Evolutionary conservation across 2,797 vertebrate species (phyloP).

Genomic region (Periophthalmus magnuspinnatus): DNA sequence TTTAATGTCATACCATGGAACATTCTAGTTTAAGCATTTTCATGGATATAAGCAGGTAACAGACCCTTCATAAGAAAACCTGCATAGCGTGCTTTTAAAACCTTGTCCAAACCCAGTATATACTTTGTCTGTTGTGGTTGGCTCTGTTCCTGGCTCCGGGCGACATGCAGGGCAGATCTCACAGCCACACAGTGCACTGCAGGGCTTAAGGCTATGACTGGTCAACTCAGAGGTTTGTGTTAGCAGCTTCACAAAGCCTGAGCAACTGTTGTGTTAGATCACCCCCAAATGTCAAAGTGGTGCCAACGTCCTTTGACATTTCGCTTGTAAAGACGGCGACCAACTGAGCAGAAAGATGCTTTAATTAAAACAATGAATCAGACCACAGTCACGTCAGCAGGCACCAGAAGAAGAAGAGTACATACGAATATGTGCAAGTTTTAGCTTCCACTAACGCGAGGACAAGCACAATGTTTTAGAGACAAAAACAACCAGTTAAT

Average conservation of each 20-base stretch:
- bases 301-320: slow-evolving; percentile 13
- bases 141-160: slow-evolving; percentile 27
- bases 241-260: not conserved
- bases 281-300: slow-evolving; percentile 12
- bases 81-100: not conserved
- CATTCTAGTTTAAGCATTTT: too few relatives aligned
- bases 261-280: slow-evolving; percentile 16
- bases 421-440: not conserved
- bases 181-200: slow-evolving; percentile 17
- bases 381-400: slow-evolving; percentile 4
- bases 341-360: slow-evolving; percentile 17
- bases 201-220: slow-evolving; percentile 7
- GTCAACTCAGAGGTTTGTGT: not conserved
- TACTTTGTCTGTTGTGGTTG: not conserved
- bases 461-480: not conserved
- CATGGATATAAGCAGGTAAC: not conserved
- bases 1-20: too few relatives aligned
- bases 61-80: not conserved
- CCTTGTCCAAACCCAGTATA: not conserved
- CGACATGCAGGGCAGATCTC: slow-evolving; percentile 24
- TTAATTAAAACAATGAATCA: slow-evolving; percentile 20
- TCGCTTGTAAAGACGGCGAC: slow-evolving; percentile 5
- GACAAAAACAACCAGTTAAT: not conserved
- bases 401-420: too few relatives aligned
- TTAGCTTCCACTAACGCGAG: not conserved